phyloP scores from a whole-genome alignment of 2,888 invertebrate genomes.

The Cephus pulcher region DNA sequence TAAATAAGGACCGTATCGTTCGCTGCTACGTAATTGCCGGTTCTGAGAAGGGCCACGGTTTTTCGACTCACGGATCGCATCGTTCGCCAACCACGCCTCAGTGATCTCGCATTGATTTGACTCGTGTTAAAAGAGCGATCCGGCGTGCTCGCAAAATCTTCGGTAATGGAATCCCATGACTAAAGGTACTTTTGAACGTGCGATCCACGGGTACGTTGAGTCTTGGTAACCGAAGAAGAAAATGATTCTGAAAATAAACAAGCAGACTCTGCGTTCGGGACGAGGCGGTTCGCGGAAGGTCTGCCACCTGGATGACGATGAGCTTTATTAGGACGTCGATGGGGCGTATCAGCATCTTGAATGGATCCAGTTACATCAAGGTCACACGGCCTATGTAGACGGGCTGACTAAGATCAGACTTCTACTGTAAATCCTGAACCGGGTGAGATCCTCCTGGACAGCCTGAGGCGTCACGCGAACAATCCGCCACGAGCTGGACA shows the following conservation, averaged over 20 bases:
- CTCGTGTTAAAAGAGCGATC: not conserved
- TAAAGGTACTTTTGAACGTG: not conserved
- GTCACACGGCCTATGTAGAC: not conserved
- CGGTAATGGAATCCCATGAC: not conserved
- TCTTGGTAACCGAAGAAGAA: not conserved
- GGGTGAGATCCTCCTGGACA: not conserved
- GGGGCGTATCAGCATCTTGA: not conserved
- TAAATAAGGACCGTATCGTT: not conserved
- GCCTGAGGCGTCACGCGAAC: not conserved
- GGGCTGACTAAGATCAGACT: not conserved
- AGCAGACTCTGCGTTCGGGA: not conserved
- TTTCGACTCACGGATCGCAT: not conserved
- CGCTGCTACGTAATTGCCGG: not conserved
- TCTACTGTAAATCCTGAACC: not conserved
- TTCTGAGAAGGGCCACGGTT: not conserved
- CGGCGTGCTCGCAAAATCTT: not conserved
- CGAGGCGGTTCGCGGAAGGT: not conserved
- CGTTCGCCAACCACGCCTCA: not conserved
- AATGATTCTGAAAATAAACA: not conserved
- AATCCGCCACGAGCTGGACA: constrained; percentile 1
- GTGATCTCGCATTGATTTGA: not conserved
- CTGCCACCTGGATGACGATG: not conserved
- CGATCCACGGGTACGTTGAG: not conserved
- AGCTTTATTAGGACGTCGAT: not conserved
- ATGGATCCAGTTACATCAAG: not conserved